Base-by-base conservation (phyloP, 2,888 invertebrate genomes). In the Marasmarcha lunaedactyla region DNA sequence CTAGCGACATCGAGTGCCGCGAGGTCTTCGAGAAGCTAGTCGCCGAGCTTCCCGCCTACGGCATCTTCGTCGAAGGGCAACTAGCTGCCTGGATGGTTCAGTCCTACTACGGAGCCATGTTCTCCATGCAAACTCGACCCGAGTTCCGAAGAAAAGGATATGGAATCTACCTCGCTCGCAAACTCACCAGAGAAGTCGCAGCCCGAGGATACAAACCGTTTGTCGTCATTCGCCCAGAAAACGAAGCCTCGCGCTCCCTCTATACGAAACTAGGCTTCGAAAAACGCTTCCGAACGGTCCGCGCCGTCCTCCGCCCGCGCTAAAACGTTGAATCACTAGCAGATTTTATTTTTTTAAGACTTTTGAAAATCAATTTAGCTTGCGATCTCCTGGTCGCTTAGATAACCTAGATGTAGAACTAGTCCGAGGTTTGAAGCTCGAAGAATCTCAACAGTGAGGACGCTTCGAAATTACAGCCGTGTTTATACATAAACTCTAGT, bases 21-120 rank as follows among this genome's bases (percentile, higher is more conserved):
- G 90, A 93, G 67, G 87, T 93, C 39, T 94, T 94, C 71, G 90
- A 92, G 62, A 90, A 90, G 71, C 85, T 94, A 44, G 91, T 93
- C 45, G 87, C 87, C 42, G 88, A 88, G 57, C 84, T 94, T 49
- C 93, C 93, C 7, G 93, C 93, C 12, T 91, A 90, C 65, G 94
- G 93, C 27, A 89, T 94, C 47, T 93, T 93, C 71, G 89, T 86
- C 57, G 86, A 86, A 40, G 91, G 90, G 37, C 88, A 90, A 55
- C 78, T 94, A 47, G 93, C 93, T 26, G 94, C 94, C 15, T 94
- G 94, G 94, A 94, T 94, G 94, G 91, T 94, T 36, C 94, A 94
- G 69, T 93, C 93, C 13, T 94, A 94, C 73, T 94, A 94, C 71
- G 94, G 94, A 14, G 94, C 94, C 46, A 94, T 94, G 94, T 94